phyloP scores from a whole-genome alignment of 2,113 vertebrate genomes.

The Mormoops blainvillei region DNA sequence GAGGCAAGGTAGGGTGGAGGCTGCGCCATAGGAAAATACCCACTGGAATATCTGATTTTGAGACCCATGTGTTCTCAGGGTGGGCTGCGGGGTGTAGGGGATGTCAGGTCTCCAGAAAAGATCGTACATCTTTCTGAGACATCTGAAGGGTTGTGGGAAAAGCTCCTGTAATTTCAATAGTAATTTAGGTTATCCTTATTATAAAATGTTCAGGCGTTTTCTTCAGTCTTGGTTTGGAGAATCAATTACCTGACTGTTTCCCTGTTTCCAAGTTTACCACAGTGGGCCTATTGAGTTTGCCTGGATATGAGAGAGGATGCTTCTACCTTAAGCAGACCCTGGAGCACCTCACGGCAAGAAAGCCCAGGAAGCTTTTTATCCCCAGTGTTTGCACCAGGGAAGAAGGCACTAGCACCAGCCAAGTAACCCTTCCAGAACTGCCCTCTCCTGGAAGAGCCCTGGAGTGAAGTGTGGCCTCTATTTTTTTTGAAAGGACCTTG shows the following conservation, averaged over 20 bases:
- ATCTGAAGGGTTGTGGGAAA: not conserved
- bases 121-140: not conserved
- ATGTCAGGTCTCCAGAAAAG: not conserved
- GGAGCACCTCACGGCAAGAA: not conserved
- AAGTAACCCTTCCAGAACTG: not conserved
- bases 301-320: not conserved
- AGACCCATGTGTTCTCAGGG: not conserved
- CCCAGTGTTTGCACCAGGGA: not conserved
- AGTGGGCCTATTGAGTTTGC: not conserved
- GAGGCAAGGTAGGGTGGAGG: not conserved
- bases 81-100: accelerated
- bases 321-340: not conserved
- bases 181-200: not conserved
- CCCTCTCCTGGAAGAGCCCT: not conserved
- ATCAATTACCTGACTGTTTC: not conserved
- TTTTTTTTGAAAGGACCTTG: not conserved
- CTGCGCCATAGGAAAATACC: not conserved
- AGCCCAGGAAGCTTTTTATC: not conserved
- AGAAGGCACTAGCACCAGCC: not conserved
- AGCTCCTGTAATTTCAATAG: not conserved
- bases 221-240: not conserved
- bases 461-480: not conserved
- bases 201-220: not conserved
- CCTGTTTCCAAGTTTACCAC: accelerated
- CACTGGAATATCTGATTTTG: not conserved